Percentiles rank a stretch among this genome's conserved stretches.
Conservation (phyloP, 2,113 vertebrate species). For the Xyrauchen texanus region DNA sequence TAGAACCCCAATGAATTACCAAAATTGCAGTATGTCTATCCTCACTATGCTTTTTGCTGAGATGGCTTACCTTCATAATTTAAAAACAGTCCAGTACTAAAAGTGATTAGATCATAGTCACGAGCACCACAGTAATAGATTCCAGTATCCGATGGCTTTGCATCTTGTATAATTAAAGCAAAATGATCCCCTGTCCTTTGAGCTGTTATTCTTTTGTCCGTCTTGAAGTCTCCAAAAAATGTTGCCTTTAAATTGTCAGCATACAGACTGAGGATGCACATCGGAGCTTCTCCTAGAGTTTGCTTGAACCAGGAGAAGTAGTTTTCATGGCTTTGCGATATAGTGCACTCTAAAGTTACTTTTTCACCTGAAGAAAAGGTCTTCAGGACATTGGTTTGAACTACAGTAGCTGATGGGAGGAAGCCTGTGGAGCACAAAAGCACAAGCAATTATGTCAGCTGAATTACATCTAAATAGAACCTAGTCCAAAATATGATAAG, state of each 20-base stretch:
- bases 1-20: too few relatives aligned
- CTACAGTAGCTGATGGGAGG: neutral
- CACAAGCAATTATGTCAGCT: neutral
- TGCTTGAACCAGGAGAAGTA: constrained; percentile 42
- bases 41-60: neutral
- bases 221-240: constrained; percentile 28
- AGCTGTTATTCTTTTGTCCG: neutral
- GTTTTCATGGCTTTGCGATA: neutral
- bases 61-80: constrained; percentile 25
- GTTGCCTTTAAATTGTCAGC: neutral
- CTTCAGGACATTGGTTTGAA: constrained; percentile 26
- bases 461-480: neutral
- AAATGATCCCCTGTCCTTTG: neutral
- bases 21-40: neutral
- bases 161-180: constrained; percentile 12
- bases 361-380: constrained; percentile 14
- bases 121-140: constrained; percentile 36
- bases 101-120: constrained; percentile 33
- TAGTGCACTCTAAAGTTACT: constrained; percentile 16
- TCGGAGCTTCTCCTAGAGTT: constrained; percentile 24
- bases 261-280: constrained; percentile 33
- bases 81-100: constrained; percentile 32
- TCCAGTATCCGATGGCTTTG: constrained; percentile 18
- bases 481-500: too few relatives aligned
- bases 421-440: constrained; percentile 4